phyloP scores from a whole-genome alignment of 2,113 vertebrate species.

The Neotoma lepida region DNA sequence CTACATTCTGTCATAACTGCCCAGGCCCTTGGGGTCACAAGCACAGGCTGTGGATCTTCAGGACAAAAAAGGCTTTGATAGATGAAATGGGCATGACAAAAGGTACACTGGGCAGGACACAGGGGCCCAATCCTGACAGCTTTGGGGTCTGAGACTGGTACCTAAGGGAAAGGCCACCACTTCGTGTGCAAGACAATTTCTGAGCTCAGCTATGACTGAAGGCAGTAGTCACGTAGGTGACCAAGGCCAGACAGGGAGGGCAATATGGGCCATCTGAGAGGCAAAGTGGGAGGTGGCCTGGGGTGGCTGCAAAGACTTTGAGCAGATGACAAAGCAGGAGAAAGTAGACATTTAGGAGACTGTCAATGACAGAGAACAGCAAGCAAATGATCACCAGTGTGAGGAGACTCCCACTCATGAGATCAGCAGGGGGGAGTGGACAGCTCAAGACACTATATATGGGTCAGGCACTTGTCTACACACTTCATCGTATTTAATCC shows the following conservation, averaged over 20 bases:
- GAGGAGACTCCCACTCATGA: neutral
- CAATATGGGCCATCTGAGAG: neutral
- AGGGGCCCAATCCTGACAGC: neutral
- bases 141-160: neutral
- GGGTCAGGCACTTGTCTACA: neutral
- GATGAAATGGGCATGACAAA: neutral
- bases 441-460: no score
- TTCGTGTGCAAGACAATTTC: neutral
- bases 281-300: neutral
- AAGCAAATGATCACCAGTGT: accelerated
- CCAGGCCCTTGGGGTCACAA: neutral
- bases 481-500: neutral
- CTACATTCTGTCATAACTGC: neutral
- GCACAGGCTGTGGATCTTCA: neutral
- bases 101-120: neutral
- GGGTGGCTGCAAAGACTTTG: neutral
- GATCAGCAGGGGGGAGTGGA: neutral
- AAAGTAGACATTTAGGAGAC: neutral
- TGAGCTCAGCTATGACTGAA: neutral
- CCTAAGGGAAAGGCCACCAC: neutral
- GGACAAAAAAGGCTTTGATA: neutral
- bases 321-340: neutral
- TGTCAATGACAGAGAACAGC: neutral
- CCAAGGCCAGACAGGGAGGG: neutral
- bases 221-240: neutral